Evolutionary conservation across 64 coral and sea anemone genomes (phyloP).

Genomic region (Dendronephthya gigantea): DNA sequence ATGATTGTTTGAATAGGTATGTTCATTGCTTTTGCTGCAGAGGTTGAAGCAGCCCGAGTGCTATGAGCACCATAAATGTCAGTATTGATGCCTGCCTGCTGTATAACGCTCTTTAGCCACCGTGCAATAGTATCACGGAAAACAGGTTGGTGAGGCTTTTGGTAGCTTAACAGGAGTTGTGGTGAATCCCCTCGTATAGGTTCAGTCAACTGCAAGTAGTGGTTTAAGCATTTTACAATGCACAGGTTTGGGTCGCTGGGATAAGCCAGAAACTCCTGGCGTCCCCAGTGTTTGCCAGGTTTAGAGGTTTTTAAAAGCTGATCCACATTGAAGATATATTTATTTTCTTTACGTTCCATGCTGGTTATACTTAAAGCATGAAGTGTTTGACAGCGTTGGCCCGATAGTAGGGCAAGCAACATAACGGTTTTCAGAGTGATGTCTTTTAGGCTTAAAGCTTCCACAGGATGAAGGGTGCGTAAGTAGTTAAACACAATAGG

Average conservation of each 20-base stretch:
- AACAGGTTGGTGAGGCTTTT: constrained; percentile 29
- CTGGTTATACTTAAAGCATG: constrained; percentile 8
- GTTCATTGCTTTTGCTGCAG: constrained; percentile 13
- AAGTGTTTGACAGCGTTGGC: constrained; percentile 39
- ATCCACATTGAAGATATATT: constrained; percentile 19
- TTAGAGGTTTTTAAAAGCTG: constrained; percentile 7
- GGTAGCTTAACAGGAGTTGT: too few relatives aligned
- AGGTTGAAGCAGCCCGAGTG: constrained; percentile 13
- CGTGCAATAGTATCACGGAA: constrained; percentile 47
- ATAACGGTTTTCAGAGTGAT: constrained; percentile 32
- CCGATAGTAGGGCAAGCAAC: constrained; percentile 47
- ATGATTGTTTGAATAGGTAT: constrained; percentile 25
- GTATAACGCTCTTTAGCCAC: constrained; percentile 30
- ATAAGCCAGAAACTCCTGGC: too few relatives aligned
- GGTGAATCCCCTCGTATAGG: too few relatives aligned
- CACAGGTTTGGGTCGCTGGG: too few relatives aligned
- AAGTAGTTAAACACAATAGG: constrained; percentile 19
- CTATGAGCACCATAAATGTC: constrained; percentile 25
- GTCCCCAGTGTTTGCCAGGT: constrained; percentile 33
- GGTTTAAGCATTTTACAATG: too few relatives aligned
- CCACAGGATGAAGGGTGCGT: constrained; percentile 3
- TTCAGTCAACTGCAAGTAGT: too few relatives aligned
- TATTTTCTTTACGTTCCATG: too few relatives aligned
- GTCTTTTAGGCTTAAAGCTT: constrained; percentile 21
- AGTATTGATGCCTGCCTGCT: constrained; percentile 26